phyloP scores from a whole-genome alignment of 2,797 vertebrate genomes.

The Discoglossus pictus region DNA sequence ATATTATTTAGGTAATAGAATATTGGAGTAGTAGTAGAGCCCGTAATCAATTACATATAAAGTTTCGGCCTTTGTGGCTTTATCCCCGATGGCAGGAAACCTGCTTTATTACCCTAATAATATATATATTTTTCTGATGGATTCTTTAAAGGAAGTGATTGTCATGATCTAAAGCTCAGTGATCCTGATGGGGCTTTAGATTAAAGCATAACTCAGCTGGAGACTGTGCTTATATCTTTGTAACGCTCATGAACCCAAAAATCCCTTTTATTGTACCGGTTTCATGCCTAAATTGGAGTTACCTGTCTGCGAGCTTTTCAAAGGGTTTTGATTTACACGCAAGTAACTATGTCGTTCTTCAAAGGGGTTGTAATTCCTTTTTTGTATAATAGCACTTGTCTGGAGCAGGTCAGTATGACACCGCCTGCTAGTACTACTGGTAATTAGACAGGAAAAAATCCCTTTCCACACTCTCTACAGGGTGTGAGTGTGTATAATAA shows the following conservation, averaged over 20 bases:
- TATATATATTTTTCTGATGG: neutral
- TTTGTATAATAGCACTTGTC: constrained; percentile 8
- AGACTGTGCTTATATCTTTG: neutral
- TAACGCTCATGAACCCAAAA: neutral
- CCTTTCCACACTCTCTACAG: neutral
- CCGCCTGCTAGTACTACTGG: neutral
- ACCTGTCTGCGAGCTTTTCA: constrained; percentile 21
- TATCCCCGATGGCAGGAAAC: constrained; percentile 1
- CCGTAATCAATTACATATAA: too few species aligned
- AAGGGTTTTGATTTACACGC: constrained; percentile 28
- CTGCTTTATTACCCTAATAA: neutral
- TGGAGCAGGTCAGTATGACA: constrained; percentile 8
- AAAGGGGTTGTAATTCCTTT: constrained; percentile 12
- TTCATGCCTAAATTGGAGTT: constrained; percentile 33
- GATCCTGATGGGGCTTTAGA: constrained; percentile 6
- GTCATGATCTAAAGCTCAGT: too few species aligned
- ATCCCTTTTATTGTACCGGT: constrained; percentile 12
- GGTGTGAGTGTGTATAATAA: too few species aligned
- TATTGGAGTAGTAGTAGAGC: too few species aligned
- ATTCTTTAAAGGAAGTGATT: constrained; percentile 1
- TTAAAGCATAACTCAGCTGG: neutral
- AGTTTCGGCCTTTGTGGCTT: neutral
- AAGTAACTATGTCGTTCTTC: constrained; percentile 53
- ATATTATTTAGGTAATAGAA: too few species aligned
- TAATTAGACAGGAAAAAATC: neutral